Evolutionary conservation across 2,797 vertebrate species (phyloP).

Genomic region (Pempheris klunzingeri): DNA sequence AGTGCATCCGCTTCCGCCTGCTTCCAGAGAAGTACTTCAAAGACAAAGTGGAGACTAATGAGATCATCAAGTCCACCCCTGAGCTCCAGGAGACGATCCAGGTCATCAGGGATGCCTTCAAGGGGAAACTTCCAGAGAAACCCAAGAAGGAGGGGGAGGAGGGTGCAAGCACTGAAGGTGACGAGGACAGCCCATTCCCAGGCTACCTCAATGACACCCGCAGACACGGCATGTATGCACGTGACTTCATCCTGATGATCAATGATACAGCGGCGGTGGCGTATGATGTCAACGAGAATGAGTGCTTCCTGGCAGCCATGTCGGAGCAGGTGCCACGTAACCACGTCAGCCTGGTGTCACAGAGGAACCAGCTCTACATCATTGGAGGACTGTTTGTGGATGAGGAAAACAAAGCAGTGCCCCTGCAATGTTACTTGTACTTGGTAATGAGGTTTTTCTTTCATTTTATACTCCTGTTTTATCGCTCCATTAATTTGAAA

Average conservation of each 20-base stretch:
- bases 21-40: constrained; percentile 95
- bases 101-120: constrained; percentile 92
- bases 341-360: constrained; percentile 92
- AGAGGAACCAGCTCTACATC: constrained; percentile 92
- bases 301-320: constrained; percentile 94
- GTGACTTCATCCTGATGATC: constrained; percentile 94
- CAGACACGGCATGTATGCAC: constrained; percentile 93
- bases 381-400: constrained; percentile 96
- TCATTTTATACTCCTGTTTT: background rate
- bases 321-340: constrained; percentile 98
- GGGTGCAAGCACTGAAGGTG: constrained; percentile 78
- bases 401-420: constrained; percentile 94
- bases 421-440: constrained; percentile 96
- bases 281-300: constrained; percentile 95
- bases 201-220: constrained; percentile 95
- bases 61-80: constrained; percentile 91
- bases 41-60: constrained; percentile 94
- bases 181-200: constrained; percentile 90
- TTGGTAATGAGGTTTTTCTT: constrained; percentile 83
- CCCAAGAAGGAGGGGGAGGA: constrained; percentile 84
- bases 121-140: constrained; percentile 94
- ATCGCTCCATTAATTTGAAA: background rate
- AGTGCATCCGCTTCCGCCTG: constrained; percentile 96
- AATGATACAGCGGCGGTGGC: constrained; percentile 96
- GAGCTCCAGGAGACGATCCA: constrained; percentile 95